phyloP scores from a whole-genome alignment of 2,113 vertebrate species.

The Oreochromis tanganicae region DNA sequence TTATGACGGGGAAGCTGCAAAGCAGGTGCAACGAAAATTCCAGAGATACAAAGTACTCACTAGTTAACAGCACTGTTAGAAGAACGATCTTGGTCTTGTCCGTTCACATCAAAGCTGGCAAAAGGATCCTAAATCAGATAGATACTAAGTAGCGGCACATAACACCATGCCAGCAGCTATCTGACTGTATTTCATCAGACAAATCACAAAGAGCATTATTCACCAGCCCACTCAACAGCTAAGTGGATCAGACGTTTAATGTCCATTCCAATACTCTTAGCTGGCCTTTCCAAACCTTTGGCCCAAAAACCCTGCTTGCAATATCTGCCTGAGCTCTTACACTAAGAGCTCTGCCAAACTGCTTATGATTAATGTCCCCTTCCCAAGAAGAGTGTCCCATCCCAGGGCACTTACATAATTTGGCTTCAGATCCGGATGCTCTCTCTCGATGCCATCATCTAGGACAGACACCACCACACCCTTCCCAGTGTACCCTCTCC shows the following conservation, averaged over 20 bases:
- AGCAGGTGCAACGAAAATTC: not conserved
- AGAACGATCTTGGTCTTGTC: constrained; percentile 87
- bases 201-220: constrained; percentile 56
- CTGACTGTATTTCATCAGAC: constrained; percentile 49
- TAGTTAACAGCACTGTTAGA: constrained; percentile 84
- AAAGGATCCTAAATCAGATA: constrained; percentile 80
- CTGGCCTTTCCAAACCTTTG: constrained; percentile 47
- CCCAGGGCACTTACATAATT: constrained; percentile 88
- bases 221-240: constrained; percentile 36
- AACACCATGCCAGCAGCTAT: constrained; percentile 36
- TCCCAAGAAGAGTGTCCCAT: constrained; percentile 33
- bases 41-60: constrained; percentile 72
- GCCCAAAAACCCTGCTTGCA: constrained; percentile 38
- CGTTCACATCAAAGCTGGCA: constrained; percentile 91
- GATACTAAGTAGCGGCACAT: constrained; percentile 26
- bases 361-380: constrained; percentile 61
- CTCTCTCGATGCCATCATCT: constrained; percentile 89
- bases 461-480: constrained; percentile 93
- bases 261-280: constrained; percentile 55
- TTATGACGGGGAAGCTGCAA: not conserved
- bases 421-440: constrained; percentile 89
- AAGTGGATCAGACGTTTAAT: constrained; percentile 63
- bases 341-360: constrained; percentile 57
- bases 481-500: constrained; percentile 90
- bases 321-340: constrained; percentile 46